Percentiles rank a stretch among this genome's conserved stretches.
Evolutionary conservation across 2,113 vertebrate species (phyloP).

Genomic region (Aspiorhynchus laticeps): DNA sequence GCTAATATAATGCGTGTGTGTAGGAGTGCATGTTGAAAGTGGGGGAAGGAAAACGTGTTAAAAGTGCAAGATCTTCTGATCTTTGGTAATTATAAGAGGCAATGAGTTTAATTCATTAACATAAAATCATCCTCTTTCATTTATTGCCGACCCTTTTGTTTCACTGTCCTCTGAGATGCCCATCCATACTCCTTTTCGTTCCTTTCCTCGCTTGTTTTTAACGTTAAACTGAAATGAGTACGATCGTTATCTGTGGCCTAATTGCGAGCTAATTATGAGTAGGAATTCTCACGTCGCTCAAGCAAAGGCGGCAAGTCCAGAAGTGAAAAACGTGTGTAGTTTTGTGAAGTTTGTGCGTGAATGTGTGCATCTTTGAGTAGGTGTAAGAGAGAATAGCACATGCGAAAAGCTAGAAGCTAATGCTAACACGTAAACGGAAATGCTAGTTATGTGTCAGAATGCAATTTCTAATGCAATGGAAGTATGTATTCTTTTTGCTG

Average conservation of each 20-base stretch:
- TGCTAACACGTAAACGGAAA: neutral
- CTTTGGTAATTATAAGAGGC: constrained; percentile 71
- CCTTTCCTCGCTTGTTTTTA: constrained; percentile 68
- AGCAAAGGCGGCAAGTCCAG: constrained; percentile 60
- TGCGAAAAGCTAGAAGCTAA: neutral
- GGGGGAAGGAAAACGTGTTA: constrained; percentile 56
- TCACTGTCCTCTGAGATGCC: constrained; percentile 70
- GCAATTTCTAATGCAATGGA: neutral
- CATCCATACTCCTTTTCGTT: constrained; percentile 48
- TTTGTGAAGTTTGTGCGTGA: constrained; percentile 62
- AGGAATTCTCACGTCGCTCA: constrained; percentile 70
- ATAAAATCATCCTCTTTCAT: constrained; percentile 64
- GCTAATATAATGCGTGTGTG: neutral
- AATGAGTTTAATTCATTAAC: constrained; percentile 73
- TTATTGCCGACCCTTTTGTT: constrained; percentile 67
- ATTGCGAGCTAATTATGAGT: constrained; percentile 77
- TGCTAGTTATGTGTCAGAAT: neutral
- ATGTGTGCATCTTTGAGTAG: constrained; percentile 3
- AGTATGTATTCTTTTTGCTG: neutral
- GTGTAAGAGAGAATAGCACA: neutral
- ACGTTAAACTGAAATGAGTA: constrained; percentile 65
- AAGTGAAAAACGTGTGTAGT: constrained; percentile 58
- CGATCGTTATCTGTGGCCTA: constrained; percentile 72
- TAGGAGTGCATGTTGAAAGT: constrained; percentile 1
- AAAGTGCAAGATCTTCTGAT: constrained; percentile 64